Conservation (phyloP, 2,113 vertebrate genomes). For the Empidonax traillii region DNA sequence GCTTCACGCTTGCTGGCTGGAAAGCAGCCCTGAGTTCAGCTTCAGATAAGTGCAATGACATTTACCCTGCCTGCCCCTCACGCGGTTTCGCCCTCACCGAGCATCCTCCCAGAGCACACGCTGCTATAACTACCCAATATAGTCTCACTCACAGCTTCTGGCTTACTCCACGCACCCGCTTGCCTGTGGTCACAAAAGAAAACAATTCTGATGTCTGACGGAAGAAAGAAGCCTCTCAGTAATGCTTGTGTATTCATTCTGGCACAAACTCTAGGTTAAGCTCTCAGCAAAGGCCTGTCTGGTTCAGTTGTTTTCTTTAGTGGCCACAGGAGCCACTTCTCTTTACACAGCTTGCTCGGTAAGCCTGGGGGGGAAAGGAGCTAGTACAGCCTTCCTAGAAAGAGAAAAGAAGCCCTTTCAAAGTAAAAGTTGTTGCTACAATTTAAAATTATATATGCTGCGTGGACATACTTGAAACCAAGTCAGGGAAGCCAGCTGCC, state of each 20-base stretch:
- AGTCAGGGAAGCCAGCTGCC: not conserved
- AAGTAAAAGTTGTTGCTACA: not conserved
- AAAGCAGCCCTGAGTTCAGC: not conserved
- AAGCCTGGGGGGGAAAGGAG: not conserved
- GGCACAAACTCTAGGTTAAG: not conserved
- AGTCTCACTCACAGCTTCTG: not conserved
- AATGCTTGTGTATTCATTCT: not conserved
- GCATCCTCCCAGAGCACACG: not conserved
- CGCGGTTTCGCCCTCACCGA: rapidly evolving
- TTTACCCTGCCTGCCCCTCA: not conserved
- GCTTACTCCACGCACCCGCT: not conserved
- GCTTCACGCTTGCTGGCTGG: not conserved
- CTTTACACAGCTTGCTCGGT: not conserved
- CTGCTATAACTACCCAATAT: rapidly evolving
- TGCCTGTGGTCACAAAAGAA: not conserved
- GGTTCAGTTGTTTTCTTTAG: not conserved
- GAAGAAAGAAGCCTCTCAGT: not conserved
- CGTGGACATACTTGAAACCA: not conserved
- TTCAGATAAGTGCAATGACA: not conserved
- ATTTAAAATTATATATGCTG: not conserved
- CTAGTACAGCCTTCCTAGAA: not conserved
- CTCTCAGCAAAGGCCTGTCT: slow-evolving; percentile 4
- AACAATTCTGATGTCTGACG: not conserved
- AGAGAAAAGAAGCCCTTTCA: not conserved
- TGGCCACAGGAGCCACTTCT: not conserved